Conservation (phyloP, 2,113 vertebrate genomes). For the Thryonomys swinderianus region DNA sequence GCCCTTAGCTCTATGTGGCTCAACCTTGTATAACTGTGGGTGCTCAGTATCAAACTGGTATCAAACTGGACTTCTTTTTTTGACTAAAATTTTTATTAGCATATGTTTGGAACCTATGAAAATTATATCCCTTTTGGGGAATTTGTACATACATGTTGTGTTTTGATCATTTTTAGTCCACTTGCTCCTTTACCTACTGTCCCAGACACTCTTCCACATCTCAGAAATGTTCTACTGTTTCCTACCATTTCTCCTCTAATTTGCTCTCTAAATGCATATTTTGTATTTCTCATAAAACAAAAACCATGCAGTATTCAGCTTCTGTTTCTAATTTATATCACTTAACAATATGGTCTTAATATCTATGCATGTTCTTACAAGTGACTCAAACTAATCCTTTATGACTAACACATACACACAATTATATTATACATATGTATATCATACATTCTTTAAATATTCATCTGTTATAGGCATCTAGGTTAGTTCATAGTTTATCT, state of each 20-base stretch:
- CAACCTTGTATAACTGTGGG: not conserved
- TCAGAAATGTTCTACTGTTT: not conserved
- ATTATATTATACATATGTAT: not conserved
- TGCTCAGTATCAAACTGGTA: no score
- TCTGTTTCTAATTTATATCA: not conserved
- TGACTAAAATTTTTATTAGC: not conserved
- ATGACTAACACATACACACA: not conserved
- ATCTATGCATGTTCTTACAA: not conserved
- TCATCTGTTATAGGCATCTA: not conserved
- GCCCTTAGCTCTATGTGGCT: not conserved
- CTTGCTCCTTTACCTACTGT: not conserved
- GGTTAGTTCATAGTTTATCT: not conserved
- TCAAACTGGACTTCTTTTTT: no score
- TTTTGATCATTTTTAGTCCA: not conserved
- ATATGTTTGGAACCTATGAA: not conserved
- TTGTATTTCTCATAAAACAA: not conserved
- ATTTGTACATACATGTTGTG: not conserved
- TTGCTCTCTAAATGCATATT: not conserved
- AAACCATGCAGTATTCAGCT: not conserved
- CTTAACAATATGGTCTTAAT: not conserved
- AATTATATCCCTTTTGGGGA: not conserved
- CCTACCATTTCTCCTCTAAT: not conserved
- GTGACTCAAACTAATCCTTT: not conserved
- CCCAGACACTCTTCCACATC: not conserved
- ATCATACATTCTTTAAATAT: not conserved